Conservation (phyloP, 2,113 vertebrate genomes). For the Scomber scombrus region DNA sequence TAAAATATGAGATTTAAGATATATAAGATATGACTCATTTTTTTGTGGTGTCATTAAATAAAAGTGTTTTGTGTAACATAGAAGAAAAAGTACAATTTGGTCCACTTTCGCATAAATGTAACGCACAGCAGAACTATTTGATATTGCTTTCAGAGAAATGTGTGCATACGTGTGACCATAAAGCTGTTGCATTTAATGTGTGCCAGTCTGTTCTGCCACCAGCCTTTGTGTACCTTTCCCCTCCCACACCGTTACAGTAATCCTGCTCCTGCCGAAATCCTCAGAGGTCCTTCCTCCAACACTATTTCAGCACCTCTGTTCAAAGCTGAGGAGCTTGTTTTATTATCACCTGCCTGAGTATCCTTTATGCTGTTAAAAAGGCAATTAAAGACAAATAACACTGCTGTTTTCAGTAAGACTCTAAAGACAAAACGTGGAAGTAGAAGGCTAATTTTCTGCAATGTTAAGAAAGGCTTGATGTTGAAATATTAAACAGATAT, state of each 20-base stretch:
- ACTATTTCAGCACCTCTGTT: conserved; percentile 59
- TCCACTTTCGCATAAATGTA: not conserved
- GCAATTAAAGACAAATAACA: conserved; percentile 53
- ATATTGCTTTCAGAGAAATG: conserved; percentile 7
- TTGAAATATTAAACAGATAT: not conserved
- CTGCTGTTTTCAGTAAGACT: not conserved
- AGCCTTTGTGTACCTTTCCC: conserved; percentile 17
- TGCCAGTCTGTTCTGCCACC: conserved; percentile 26
- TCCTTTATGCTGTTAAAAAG: conserved; percentile 42
- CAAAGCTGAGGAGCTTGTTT: conserved; percentile 51
- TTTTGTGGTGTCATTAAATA: not conserved
- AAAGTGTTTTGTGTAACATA: not conserved
- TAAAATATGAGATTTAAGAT: not conserved
- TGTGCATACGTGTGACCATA: conserved; percentile 10
- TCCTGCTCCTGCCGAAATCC: conserved; percentile 54
- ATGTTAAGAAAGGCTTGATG: not conserved
- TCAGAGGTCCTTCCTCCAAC: conserved; percentile 44
- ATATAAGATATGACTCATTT: too few relatives aligned
- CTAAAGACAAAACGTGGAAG: conserved; percentile 9
- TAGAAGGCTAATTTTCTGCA: conserved; percentile 13
- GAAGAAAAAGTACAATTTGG: not conserved
- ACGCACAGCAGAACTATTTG: not conserved
- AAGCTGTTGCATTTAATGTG: conserved; percentile 29
- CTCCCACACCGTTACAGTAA: conserved; percentile 42
- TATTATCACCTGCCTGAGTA: conserved; percentile 68